Evolutionary conservation across 2,888 invertebrate genomes (phyloP).

Genomic region (Himalopsyche kuldschensis): DNA sequence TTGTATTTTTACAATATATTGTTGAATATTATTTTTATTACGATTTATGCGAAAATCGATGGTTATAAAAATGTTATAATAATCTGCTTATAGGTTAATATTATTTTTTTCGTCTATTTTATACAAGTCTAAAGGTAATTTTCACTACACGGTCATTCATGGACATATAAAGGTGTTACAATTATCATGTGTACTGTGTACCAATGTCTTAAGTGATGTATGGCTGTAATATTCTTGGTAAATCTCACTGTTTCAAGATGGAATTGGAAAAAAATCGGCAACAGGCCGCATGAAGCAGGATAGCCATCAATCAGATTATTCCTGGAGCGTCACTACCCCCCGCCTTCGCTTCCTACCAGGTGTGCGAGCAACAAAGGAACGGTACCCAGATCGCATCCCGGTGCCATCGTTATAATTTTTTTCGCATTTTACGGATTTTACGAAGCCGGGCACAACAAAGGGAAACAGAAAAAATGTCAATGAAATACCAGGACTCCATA

Average conservation of each 20-base stretch:
- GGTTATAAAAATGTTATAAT: too few relatives aligned
- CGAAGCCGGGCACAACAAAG: slow-evolving; percentile 30
- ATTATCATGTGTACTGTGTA: background rate
- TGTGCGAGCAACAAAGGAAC: slow-evolving; percentile 27
- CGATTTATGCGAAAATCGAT: too few relatives aligned
- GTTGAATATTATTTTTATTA: too few relatives aligned
- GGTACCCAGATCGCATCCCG: slow-evolving; percentile 13
- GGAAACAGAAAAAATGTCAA: slow-evolving; percentile 31
- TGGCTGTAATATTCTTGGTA: background rate
- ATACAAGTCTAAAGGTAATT: too few relatives aligned
- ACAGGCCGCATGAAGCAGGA: background rate
- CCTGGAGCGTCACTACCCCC: slow-evolving; percentile 22
- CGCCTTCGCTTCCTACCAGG: slow-evolving; percentile 38
- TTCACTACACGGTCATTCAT: too few relatives aligned
- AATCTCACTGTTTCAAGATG: background rate
- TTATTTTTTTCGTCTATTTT: too few relatives aligned
- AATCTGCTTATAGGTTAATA: too few relatives aligned
- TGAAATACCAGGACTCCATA: slow-evolving; percentile 33
- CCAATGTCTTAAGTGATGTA: background rate
- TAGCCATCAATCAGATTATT: slow-evolving; percentile 35
- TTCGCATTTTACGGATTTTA: slow-evolving; percentile 38
- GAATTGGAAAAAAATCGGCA: background rate
- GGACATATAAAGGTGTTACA: background rate
- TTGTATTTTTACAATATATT: too few relatives aligned
- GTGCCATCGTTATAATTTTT: slow-evolving; percentile 35